A percentile compares a stretch with the other conserved stretches of the same genome.
Conservation (phyloP, 37 sponge, comb jelly and placozoan genomes). For the Chondrilla cf. caribensis region DNA sequence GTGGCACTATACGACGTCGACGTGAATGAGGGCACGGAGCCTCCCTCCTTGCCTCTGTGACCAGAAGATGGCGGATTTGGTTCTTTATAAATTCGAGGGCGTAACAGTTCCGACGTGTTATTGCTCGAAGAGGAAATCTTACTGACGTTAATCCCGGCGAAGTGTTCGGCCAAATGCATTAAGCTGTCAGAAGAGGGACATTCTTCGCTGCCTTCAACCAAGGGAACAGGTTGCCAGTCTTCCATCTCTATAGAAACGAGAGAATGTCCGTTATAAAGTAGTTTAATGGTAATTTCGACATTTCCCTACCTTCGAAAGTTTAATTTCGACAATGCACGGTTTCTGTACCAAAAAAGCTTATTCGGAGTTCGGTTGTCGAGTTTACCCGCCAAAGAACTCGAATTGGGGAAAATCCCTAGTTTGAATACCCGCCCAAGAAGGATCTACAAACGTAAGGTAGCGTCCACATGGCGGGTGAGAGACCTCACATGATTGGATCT, state of each 20-base stretch:
- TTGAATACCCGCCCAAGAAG: neutral
- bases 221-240: conserved; percentile 8
- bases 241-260: neutral
- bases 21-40: neutral
- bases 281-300: no score
- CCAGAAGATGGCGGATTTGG: neutral
- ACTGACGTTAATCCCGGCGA: neutral
- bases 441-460: neutral
- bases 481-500: conserved; percentile 35
- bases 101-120: neutral
- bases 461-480: neutral
- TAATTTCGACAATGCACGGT: no score
- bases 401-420: neutral
- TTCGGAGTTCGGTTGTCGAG: no score
- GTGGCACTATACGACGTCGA: no score
- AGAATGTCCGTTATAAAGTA: neutral
- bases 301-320: no score
- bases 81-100: neutral
- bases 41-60: neutral
- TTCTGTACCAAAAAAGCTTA: no score
- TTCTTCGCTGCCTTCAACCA: conserved; percentile 3
- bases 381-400: no score
- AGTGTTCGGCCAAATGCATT: neutral
- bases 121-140: neutral
- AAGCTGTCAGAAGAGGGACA: neutral